phyloP scores from a whole-genome alignment of 2,113 vertebrate genomes.

The Glaucidium brasilianum region DNA sequence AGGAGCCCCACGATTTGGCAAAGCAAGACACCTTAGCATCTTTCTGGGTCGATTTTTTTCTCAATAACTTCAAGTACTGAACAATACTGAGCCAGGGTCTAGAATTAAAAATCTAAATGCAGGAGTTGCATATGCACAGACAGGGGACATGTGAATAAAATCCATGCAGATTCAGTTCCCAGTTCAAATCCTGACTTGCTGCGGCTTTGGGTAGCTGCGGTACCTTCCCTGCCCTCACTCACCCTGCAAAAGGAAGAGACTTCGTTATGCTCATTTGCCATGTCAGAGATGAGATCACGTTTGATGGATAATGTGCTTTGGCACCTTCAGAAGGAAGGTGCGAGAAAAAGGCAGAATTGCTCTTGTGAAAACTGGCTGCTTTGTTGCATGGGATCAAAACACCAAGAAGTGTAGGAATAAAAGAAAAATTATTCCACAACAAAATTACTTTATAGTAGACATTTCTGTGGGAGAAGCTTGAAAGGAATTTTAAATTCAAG shows the following conservation, averaged over 20 bases:
- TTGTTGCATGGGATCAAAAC: constrained; percentile 14
- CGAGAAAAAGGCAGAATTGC: background rate
- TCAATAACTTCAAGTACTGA: background rate
- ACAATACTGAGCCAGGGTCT: background rate
- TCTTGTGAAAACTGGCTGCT: background rate
- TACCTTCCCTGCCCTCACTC: background rate
- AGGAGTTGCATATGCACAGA: background rate
- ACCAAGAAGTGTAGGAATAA: background rate
- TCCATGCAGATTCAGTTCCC: background rate
- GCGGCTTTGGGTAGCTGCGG: background rate
- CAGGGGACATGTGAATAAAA: background rate
- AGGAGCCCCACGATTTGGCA: background rate
- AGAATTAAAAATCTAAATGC: background rate
- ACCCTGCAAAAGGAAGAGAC: background rate
- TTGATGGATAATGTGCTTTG: background rate
- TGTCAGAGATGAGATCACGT: background rate
- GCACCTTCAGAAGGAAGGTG: background rate
- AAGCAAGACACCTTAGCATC: background rate
- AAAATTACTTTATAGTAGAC: constrained; percentile 6
- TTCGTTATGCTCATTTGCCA: accelerated
- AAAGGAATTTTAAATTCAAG: constrained; percentile 23
- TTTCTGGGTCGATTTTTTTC: background rate
- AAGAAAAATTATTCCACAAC: background rate
- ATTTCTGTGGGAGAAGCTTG: background rate
- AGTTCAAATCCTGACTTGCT: background rate